Percentiles rank a stretch among this genome's conserved stretches.
phyloP scores from a whole-genome alignment of 2,888 invertebrate genomes.

The Tinea semifulvella region DNA sequence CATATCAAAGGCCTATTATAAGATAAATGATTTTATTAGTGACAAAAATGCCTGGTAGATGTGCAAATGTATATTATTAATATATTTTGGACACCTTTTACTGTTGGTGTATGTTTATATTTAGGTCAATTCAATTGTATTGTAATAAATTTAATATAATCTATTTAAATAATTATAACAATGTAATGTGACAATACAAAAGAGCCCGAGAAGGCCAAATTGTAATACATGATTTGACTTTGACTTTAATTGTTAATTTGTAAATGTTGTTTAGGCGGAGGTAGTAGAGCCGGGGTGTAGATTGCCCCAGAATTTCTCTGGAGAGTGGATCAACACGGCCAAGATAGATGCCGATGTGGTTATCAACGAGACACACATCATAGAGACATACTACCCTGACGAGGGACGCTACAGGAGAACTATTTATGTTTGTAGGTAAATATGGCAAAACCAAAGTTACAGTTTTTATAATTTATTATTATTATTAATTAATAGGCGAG shows the following conservation, averaged over 20 bases:
- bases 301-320: conserved; percentile 91
- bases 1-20: no score
- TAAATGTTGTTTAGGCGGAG: conserved; percentile 69
- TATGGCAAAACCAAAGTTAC: no score
- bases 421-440: conserved; percentile 86
- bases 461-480: no score
- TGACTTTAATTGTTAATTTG: not conserved
- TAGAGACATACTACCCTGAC: conserved; percentile 95
- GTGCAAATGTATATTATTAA: no score
- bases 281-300: conserved; percentile 91
- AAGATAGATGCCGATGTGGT: conserved; percentile 94
- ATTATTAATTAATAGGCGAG: no score
- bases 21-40: no score
- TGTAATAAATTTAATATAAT: not conserved
- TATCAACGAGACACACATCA: conserved; percentile 96
- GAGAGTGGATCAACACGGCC: conserved; percentile 97
- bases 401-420: conserved; percentile 87
- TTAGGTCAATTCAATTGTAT: no score
- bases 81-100: no score
- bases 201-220: no score
- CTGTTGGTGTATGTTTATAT: no score
- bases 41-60: no score
- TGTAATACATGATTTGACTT: no score
- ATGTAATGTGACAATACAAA: not conserved
- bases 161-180: not conserved